phyloP scores from a whole-genome alignment of 2,888 invertebrate species.

The Chymomyza procnemis region DNA sequence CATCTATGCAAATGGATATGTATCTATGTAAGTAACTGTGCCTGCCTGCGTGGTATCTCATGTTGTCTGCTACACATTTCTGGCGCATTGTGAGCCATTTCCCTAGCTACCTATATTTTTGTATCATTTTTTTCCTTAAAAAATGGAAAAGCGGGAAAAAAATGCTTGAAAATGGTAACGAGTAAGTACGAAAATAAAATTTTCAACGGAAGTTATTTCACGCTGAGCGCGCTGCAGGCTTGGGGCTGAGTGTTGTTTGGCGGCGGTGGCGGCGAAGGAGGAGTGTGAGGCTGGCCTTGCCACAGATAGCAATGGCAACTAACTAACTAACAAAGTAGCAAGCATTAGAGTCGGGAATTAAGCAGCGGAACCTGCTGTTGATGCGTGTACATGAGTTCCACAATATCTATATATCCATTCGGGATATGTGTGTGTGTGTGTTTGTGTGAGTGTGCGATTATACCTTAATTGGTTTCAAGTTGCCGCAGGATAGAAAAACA shows the following conservation, averaged over 20 bases:
- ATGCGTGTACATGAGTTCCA: constrained; percentile 19
- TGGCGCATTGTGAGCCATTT: constrained; percentile 58
- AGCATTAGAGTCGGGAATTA: constrained; percentile 46
- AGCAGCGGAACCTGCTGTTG: constrained; percentile 62
- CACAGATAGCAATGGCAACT: constrained; percentile 20
- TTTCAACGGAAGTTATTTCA: constrained; percentile 75
- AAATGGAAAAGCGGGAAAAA: background rate
- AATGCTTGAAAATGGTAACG: constrained; percentile 64
- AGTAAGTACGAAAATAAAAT: constrained; percentile 58
- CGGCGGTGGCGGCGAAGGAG: constrained; percentile 14
- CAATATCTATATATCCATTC: constrained; percentile 5
- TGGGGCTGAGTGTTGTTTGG: background rate
- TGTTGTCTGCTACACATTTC: constrained; percentile 11
- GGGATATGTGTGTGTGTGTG: constrained; percentile 1
- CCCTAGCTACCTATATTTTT: background rate
- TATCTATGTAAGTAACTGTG: constrained; percentile 3
- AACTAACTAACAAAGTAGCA: constrained; percentile 68
- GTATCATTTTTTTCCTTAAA: constrained; percentile 2
- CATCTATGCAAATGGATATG: background rate
- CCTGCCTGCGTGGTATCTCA: constrained; percentile 3
- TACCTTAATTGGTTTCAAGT: constrained; percentile 66
- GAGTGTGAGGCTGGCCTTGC: constrained; percentile 31
- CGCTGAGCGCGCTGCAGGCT: constrained; percentile 54
- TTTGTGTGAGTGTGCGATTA: constrained; percentile 30
- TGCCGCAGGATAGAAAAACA: constrained; percentile 14